Evolutionary conservation across 2,113 vertebrate genomes (phyloP).

Genomic region (Silurus meridionalis): DNA sequence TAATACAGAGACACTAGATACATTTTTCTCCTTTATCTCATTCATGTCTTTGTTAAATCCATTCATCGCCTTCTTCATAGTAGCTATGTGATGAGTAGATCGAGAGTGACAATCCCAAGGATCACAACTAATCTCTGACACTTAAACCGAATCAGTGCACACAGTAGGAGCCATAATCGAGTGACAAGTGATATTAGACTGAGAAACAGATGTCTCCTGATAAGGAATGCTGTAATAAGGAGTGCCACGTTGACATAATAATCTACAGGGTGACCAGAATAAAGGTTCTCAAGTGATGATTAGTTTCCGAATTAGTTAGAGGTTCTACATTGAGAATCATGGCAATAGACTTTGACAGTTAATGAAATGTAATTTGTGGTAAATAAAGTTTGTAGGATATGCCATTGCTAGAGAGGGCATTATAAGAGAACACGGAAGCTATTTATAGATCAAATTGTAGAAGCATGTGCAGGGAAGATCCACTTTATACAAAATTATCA

Average conservation of each 20-base stretch:
- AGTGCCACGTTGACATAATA: neutral
- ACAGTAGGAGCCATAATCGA: neutral
- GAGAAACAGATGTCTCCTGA: neutral
- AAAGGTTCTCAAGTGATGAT: neutral
- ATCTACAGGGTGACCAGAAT: neutral
- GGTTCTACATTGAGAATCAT: neutral
- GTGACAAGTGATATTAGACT: neutral
- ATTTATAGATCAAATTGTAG: neutral
- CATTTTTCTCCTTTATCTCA: neutral
- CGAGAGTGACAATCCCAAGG: neutral
- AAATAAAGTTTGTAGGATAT: no score
- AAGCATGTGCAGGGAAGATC: neutral
- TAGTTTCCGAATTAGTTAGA: neutral
- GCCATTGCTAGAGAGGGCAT: no score
- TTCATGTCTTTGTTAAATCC: neutral
- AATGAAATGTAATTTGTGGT: no score
- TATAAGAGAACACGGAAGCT: no score
- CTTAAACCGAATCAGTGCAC: neutral
- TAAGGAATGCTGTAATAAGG: neutral
- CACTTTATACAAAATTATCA: neutral
- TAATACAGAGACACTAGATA: slow-evolving; percentile 8
- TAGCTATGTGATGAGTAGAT: neutral
- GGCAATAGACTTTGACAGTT: no score
- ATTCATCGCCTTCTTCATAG: slow-evolving; percentile 6
- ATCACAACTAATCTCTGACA: neutral